Evolutionary conservation across 92 coral and sea anemone genomes (phyloP).

Genomic region (Ricordea florida): DNA sequence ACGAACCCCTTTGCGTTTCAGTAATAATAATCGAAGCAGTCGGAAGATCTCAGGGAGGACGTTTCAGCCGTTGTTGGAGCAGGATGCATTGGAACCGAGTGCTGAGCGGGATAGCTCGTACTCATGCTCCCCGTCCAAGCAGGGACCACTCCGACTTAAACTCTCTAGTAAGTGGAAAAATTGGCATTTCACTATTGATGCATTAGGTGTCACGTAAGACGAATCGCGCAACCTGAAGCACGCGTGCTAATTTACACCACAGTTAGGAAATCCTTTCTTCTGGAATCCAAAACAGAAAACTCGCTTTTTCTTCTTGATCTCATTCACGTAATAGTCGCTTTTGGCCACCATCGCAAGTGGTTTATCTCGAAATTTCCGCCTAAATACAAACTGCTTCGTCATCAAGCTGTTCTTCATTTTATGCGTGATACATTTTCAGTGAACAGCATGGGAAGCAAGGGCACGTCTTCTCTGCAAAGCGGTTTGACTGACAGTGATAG

Average conservation of each 20-base stretch:
- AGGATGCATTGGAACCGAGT: slow-evolving; percentile 14
- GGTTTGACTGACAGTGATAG: slow-evolving; percentile 57
- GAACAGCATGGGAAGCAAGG: slow-evolving; percentile 33
- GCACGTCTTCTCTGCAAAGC: slow-evolving; percentile 15
- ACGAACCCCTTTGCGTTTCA: slow-evolving; percentile 4
- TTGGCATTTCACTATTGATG: too few species aligned
- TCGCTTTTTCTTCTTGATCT: too few species aligned
- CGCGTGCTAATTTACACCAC: too few species aligned
- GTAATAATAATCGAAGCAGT: slow-evolving; percentile 65
- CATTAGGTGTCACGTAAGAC: too few species aligned
- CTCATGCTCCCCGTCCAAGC: slow-evolving; percentile 86
- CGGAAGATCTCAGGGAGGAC: slow-evolving; percentile 52
- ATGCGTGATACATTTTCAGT: background rate
- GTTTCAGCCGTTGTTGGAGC: slow-evolving; percentile 62
- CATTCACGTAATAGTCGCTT: too few species aligned
- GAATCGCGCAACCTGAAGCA: too few species aligned
- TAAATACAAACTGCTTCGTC: too few species aligned
- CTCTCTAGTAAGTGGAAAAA: slow-evolving; percentile 94
- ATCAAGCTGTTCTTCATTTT: too few species aligned
- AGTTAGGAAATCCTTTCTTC: too few species aligned
- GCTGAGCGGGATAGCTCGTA: slow-evolving; percentile 55
- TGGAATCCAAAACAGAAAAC: too few species aligned
- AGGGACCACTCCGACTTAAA: slow-evolving; percentile 82
- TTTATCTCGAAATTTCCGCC: too few species aligned
- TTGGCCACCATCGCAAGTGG: too few species aligned